Evolutionary conservation across 2,797 vertebrate genomes (phyloP).

Genomic region (Platyrinchus mystaceus): DNA sequence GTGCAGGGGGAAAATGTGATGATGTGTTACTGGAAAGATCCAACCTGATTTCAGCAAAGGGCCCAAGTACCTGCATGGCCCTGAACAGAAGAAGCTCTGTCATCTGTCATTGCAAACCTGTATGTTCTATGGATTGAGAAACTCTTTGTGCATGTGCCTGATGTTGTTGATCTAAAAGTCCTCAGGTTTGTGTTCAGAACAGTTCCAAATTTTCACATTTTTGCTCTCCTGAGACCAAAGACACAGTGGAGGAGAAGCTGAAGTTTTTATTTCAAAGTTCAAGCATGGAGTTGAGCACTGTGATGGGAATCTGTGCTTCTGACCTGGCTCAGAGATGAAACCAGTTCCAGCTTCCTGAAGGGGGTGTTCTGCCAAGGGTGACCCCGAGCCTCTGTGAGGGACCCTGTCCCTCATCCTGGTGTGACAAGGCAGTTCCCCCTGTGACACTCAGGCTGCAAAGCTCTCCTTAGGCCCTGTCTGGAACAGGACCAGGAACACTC

Average conservation of each 20-base stretch:
- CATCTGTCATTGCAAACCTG: not conserved
- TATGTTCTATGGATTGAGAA: not conserved
- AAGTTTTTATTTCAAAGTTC: not conserved
- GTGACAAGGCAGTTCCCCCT: not conserved
- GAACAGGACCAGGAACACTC: not conserved
- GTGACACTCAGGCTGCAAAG: not conserved
- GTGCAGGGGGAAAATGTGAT: not conserved
- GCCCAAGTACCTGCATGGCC: not conserved
- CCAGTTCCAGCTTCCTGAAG: not conserved
- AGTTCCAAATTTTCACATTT: not conserved
- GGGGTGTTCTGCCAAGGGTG: not conserved
- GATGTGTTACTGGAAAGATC: not conserved
- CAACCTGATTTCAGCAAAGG: not conserved
- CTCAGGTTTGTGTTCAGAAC: not conserved
- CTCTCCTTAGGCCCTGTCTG: not conserved
- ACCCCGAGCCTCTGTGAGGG: not conserved
- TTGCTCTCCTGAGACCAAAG: not conserved
- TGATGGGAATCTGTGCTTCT: not conserved
- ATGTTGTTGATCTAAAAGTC: not conserved
- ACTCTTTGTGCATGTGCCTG: not conserved
- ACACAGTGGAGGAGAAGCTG: not conserved
- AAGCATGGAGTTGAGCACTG: not conserved
- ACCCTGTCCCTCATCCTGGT: accelerated
- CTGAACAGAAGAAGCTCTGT: not conserved
- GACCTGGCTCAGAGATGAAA: not conserved